Percentiles rank a stretch among this genome's conserved stretches.
phyloP scores from a whole-genome alignment of 2,888 invertebrate genomes.

The Pyrrhosoma nymphula region DNA sequence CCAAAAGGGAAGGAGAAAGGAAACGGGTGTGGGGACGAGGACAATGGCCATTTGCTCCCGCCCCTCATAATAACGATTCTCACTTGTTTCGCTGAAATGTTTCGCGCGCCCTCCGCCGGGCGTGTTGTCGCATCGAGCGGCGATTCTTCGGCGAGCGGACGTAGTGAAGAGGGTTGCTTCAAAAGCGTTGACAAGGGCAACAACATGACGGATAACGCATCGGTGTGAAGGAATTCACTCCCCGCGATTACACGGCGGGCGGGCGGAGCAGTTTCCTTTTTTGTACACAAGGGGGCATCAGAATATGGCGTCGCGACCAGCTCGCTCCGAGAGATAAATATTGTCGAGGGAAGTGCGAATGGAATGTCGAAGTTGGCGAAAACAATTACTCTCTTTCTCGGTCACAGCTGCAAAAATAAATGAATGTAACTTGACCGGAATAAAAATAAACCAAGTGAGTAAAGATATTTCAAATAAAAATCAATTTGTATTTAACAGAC shows the following conservation, averaged over 20 bases:
- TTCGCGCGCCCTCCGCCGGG: constrained; percentile 30
- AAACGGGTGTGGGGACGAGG: not conserved
- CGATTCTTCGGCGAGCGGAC: constrained; percentile 40
- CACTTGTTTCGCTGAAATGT: constrained; percentile 58
- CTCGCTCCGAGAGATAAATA: not conserved
- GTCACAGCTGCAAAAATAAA: not conserved
- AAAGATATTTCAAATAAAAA: not conserved
- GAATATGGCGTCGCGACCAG: not conserved
- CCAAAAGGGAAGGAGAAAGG: not conserved
- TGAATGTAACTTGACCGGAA: too few species aligned
- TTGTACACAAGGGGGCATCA: not conserved
- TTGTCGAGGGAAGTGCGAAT: not conserved
- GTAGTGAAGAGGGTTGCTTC: constrained; percentile 34
- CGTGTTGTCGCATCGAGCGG: not conserved
- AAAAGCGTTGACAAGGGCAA: constrained; percentile 61
- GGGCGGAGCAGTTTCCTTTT: not conserved
- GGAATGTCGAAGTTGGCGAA: not conserved
- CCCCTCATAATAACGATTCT: constrained; percentile 48
- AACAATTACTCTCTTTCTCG: not conserved
- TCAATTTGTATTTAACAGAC: not conserved
- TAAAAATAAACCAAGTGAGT: not conserved
- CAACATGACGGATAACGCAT: constrained; percentile 51
- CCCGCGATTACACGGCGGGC: not conserved
- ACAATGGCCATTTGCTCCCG: not conserved
- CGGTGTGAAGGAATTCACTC: constrained; percentile 28